Evolutionary conservation across 1,140 invertebrate genomes (phyloP).

Genomic region (Dryas iulia): DNA sequence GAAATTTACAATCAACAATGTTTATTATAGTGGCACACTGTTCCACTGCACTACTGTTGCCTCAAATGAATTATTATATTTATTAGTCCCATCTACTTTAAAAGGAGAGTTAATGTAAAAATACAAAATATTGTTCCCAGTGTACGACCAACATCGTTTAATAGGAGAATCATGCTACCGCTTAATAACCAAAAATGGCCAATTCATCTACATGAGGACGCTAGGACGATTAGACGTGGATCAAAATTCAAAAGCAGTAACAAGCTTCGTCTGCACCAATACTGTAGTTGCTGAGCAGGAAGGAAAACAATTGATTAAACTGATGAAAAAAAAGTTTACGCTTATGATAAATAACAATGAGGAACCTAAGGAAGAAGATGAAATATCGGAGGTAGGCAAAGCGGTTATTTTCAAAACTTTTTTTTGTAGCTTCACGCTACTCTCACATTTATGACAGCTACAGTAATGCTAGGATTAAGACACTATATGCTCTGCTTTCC

Average conservation of each 20-base stretch:
- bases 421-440: neutral
- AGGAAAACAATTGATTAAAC: conserved; percentile 83
- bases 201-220: conserved; percentile 90
- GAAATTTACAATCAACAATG: too few species aligned
- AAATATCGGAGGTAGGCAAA: neutral
- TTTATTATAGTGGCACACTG: too few species aligned
- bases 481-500: too few species aligned
- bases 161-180: conserved; percentile 91
- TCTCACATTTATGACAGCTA: neutral
- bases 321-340: conserved; percentile 87
- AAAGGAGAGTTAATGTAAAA: neutral
- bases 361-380: conserved; percentile 44
- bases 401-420: neutral
- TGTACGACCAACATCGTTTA: conserved; percentile 89
- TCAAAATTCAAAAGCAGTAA: conserved; percentile 84
- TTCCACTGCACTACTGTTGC: too few species aligned
- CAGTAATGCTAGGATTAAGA: too few species aligned
- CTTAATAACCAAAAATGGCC: conserved; percentile 87
- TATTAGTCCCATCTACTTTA: too few species aligned
- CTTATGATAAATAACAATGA: conserved; percentile 66
- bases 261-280: conserved; percentile 92
- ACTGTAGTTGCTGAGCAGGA: conserved; percentile 87
- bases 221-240: conserved; percentile 90
- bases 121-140: conserved; percentile 74
- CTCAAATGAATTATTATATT: too few species aligned